Evolutionary conservation across 2,888 invertebrate species (phyloP).

Genomic region (Lasius fuliginosus): DNA sequence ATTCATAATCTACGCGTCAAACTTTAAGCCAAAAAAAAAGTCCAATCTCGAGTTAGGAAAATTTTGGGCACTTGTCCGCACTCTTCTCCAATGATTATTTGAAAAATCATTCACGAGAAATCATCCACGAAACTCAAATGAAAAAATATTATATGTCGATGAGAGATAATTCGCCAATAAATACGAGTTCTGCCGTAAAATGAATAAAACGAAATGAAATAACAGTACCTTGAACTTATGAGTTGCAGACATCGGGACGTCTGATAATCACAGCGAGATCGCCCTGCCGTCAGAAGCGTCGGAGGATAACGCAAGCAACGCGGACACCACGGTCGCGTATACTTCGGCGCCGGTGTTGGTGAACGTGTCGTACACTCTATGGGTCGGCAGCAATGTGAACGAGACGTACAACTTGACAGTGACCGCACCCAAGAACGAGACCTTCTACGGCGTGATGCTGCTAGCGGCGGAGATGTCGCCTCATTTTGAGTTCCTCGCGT

Average conservation of each 20-base stretch:
- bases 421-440: constrained; percentile 91
- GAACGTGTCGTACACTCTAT: constrained; percentile 94
- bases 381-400: constrained; percentile 95
- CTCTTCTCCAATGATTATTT: not conserved
- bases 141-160: not conserved
- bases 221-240: not conserved
- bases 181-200: not conserved
- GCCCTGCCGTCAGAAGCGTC: constrained; percentile 63
- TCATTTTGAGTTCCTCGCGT: constrained; percentile 91
- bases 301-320: constrained; percentile 59
- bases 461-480: constrained; percentile 94
- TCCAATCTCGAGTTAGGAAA: too few species aligned
- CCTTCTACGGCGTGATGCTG: constrained; percentile 92
- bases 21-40: too few species aligned
- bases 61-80: too few species aligned
- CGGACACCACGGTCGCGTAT: constrained; percentile 45
- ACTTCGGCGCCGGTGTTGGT: constrained; percentile 74
- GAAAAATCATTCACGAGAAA: too few species aligned
- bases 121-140: not conserved
- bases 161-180: not conserved
- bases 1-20: too few species aligned
- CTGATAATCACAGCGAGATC: constrained; percentile 73
- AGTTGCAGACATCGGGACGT: constrained; percentile 74
- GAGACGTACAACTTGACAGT: constrained; percentile 93
- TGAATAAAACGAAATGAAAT: not conserved